Evolutionary conservation across 30 jellyfish, hydroid and myxozoan species (phyloP), one percentile per base, ranked within the genome.

Genomic region (Sanderia malayensis): DNA sequence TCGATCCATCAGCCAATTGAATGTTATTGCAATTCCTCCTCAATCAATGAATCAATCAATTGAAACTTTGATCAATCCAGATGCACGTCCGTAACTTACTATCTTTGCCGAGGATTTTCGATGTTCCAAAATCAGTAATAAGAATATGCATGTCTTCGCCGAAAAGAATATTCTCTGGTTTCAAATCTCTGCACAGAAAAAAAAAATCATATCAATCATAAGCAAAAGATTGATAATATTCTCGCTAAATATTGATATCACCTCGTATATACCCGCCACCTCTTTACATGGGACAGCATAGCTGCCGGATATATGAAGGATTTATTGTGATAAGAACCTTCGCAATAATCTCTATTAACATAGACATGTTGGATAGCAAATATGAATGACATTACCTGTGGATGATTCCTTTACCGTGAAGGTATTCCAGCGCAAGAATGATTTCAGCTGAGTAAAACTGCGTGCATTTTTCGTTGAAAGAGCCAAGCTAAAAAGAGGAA

Each of bases 351-450:
- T n/a, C n/a, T n/a, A n/a, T n/a, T n/a, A n/a, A n/a, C n/a, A n/a
- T n/a, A n/a, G n/a, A n/a, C n/a, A n/a, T n/a, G n/a, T n/a, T n/a
- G n/a, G n/a, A n/a, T n/a, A n/a, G n/a, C n/a, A n/a, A n/a, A n/a
- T n/a, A n/a, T n/a, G n/a, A n/a, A n/a, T n/a, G n/a, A n/a, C n/a
- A 34, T 13, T 83, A 87, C 99, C 99, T 86, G 78, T 94, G 99
- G 73, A 94, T 94, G 53, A 94, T 94, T 11, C 94, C 97, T 25
- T 72, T 66, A 24, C 86, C 58, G 68, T 94, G 99, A 19, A 94
- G 93, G 70, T 94, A 86, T 33, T 88, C 95, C 53, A 94, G 62
- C 15, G 99, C 97, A 17, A 62, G 67, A 67, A 87, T 86, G 0
- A 94, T 65, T 73, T 94, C 99, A 4, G 99, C 99, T 23, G 99